These are phyloP conservation scores for Sacculina carcini DNA, from an alignment of 2,888 invertebrate species.

Conservation along the genomic window DNA sequence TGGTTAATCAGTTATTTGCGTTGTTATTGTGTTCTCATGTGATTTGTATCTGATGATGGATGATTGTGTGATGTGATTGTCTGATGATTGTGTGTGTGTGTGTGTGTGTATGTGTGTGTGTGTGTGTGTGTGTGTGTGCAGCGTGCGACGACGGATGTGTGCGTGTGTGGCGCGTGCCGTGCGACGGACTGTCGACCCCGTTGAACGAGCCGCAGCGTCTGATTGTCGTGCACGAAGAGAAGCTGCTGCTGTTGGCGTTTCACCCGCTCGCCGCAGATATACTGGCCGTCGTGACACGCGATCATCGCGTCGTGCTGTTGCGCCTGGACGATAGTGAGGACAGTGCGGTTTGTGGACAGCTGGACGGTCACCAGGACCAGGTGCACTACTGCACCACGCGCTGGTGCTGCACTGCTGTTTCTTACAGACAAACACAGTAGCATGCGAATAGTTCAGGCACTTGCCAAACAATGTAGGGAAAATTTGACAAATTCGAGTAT, in stretches of 20 bases:
- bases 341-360: constrained; percentile 9
- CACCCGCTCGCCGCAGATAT: constrained; percentile 70
- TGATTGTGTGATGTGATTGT: too few relatives aligned
- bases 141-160: constrained; percentile 71
- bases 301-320: constrained; percentile 70
- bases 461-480: too few relatives aligned
- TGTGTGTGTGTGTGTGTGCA: constrained; percentile 15
- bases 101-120: constrained; percentile 24
- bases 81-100: constrained; percentile 19
- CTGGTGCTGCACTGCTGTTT: too few relatives aligned
- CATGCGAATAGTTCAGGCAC: too few relatives aligned
- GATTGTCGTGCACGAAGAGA: constrained; percentile 52
- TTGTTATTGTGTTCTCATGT: too few relatives aligned
- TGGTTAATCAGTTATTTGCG: background rate
- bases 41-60: too few relatives aligned
- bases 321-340: constrained; percentile 34
- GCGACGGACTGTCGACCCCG: constrained; percentile 43
- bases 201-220: constrained; percentile 41
- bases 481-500: too few relatives aligned
- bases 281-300: constrained; percentile 65
- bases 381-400: constrained; percentile 15
- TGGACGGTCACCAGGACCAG: constrained; percentile 41
- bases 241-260: constrained; percentile 67
- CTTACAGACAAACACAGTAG: too few relatives aligned
- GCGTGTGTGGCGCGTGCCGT: constrained; percentile 50